A percentile compares a stretch with the other conserved stretches of the same genome.
These are phyloP conservation scores for Antheraea assamensis DNA, from an alignment of 2,888 invertebrate genomes.

Conservation along the genomic window DNA sequence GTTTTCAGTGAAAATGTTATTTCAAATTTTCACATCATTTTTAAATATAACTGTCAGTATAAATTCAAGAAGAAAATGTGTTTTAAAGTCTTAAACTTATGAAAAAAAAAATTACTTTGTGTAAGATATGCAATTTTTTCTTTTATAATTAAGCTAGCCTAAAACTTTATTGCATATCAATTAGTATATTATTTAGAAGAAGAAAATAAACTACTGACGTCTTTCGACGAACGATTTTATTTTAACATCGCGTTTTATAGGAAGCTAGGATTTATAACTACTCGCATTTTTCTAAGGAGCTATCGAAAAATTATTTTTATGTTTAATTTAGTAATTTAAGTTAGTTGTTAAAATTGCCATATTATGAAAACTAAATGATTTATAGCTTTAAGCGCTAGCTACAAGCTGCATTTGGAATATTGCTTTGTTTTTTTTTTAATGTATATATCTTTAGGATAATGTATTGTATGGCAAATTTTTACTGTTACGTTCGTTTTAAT, in stretches of 20 bases:
- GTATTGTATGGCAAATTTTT: constrained; percentile 7
- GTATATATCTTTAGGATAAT: constrained; percentile 43
- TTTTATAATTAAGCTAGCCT: constrained; percentile 66
- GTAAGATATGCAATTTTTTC: constrained; percentile 22
- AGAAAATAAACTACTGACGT: constrained; percentile 46
- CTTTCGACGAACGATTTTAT: constrained; percentile 38
- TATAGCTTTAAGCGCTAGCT: constrained; percentile 37
- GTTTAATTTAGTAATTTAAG: constrained; percentile 1
- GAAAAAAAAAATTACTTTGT: constrained; percentile 21
- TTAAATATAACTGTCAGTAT: neutral
- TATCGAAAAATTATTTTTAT: neutral
- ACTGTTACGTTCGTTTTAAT: neutral
- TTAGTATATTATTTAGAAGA: constrained; percentile 52
- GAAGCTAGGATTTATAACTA: constrained; percentile 45
- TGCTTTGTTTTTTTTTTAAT: constrained; percentile 55
- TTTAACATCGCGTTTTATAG: constrained; percentile 33
- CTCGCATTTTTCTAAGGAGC: neutral
- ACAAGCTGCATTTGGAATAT: constrained; percentile 42
- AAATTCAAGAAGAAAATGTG: constrained; percentile 4
- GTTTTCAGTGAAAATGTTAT: neutral
- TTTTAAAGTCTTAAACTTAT: neutral
- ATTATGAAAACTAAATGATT: constrained; percentile 11
- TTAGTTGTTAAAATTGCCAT: constrained; percentile 4
- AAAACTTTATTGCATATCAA: constrained; percentile 79
- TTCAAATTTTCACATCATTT: neutral